These are phyloP conservation scores for Mesocentrotus franciscanus DNA, from an alignment of 53 echinoderm and acorn worm species.

Conservation along the genomic window DNA sequence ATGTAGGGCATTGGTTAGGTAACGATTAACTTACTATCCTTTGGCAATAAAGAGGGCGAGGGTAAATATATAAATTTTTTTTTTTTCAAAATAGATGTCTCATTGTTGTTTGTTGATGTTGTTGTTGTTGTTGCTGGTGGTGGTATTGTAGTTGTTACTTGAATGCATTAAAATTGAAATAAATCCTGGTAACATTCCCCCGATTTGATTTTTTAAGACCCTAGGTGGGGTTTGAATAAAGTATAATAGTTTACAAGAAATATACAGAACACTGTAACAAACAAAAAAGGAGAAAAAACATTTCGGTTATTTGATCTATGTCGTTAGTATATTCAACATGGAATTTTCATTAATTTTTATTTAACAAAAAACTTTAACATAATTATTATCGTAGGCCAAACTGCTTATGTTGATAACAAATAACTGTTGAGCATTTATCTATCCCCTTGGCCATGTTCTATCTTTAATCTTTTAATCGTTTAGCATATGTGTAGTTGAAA, in stretches of 20 bases:
- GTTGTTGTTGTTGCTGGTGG: too few species aligned
- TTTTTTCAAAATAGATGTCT: not conserved
- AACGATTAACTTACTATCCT: not conserved
- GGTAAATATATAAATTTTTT: not conserved
- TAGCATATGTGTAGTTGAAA: not conserved
- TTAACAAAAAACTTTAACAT: too few species aligned
- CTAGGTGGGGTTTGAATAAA: too few species aligned
- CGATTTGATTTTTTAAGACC: too few species aligned
- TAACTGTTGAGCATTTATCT: not conserved
- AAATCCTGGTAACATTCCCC: too few species aligned
- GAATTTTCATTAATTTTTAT: not conserved
- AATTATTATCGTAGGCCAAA: not conserved
- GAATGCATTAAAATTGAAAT: not conserved
- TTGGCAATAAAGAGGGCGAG: not conserved
- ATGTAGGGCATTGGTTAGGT: not conserved
- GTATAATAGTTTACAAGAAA: too few species aligned
- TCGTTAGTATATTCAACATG: not conserved
- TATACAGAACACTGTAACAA: too few species aligned
- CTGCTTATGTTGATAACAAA: not conserved
- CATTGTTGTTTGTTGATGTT: not conserved
- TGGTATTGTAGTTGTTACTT: not conserved
- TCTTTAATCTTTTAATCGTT: not conserved
- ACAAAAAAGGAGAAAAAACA: too few species aligned
- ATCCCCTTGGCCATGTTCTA: not conserved
- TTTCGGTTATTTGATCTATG: too few species aligned